Evolutionary conservation across 2,113 vertebrate genomes (phyloP), one percentile per base, ranked within the genome.

Genomic region (Cyphomyrus plagiostoma): DNA sequence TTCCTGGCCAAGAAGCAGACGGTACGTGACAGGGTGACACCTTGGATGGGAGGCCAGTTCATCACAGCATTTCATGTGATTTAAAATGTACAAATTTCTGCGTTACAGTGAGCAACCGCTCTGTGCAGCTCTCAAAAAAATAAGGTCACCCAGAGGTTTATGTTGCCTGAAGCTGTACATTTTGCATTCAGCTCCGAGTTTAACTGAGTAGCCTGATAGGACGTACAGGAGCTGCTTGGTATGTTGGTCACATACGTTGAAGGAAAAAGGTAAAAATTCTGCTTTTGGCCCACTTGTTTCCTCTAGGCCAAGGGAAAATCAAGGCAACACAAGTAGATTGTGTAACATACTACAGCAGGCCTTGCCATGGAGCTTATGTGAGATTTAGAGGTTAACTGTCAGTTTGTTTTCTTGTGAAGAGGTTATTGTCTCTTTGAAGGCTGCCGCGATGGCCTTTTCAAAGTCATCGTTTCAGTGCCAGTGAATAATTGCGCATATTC

Each of bases 61-160:
- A 83, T 48, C 80, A 83, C 80, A 48, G 80, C 21, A 48, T 48
- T 83, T 48, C 48, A 83, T 46, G 42, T 86, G 84, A 30, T 52
- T 49, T 35, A 45, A 86, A 52, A 52, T 23, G 15, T 35, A n/a
- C 86, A 88, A 62, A 62, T 53, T 88, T 39, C 53, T 56, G 30
- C n/a, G 19, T 30, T 46, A 50, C 49, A 23, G 30, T 30, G 11
- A 42, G 39, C 88, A n/a, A 35, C 80, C 11, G 4, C 23, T 49
- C 62, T 1, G 39, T 52, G 13, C 4, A 1, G 52, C 35, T 85
- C 74, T 50, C 74, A 17, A 17, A 82, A 89, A 48, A 39, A 21
- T 89, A 87, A 89, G 91, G 90, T 90, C 90, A 89, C 50, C 50
- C 87, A 88, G 77, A 89, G 89, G 91, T 90, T 88, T 88, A 87